These are phyloP conservation scores for Helobdella robusta DNA, from an alignment of 2,888 invertebrate species.

Conservation along the genomic window DNA sequence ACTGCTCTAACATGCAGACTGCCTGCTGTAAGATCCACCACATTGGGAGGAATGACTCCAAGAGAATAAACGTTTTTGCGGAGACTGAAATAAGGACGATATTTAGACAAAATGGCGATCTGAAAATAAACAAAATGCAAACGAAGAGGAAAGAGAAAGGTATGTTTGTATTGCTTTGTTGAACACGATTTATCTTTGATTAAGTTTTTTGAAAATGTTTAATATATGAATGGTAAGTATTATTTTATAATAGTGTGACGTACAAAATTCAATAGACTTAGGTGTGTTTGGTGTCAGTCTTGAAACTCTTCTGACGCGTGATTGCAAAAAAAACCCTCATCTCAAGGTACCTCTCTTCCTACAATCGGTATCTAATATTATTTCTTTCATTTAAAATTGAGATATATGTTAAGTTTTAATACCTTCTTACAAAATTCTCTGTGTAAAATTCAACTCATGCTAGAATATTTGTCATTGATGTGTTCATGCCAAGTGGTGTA, in stretches of 20 bases:
- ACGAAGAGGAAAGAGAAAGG: slow-evolving; percentile 20
- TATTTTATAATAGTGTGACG: too few species aligned
- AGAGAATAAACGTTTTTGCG: not conserved
- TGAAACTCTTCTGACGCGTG: slow-evolving; percentile 3
- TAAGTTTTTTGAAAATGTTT: not conserved
- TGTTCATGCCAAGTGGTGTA: too few species aligned
- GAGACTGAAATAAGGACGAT: slow-evolving; percentile 14
- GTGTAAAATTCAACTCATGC: too few species aligned
- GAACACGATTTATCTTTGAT: not conserved
- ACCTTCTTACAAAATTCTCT: too few species aligned
- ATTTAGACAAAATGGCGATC: not conserved
- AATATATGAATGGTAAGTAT: not conserved
- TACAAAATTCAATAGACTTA: not conserved
- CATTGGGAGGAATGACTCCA: not conserved
- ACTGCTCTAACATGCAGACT: too few species aligned
- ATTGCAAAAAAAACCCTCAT: slow-evolving; percentile 8
- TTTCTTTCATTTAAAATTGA: too few species aligned
- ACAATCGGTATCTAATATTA: too few species aligned
- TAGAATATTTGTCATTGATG: too few species aligned
- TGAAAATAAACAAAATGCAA: slow-evolving; percentile 3
- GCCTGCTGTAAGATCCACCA: too few species aligned
- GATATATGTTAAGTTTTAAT: too few species aligned
- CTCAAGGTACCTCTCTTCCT: slow-evolving; percentile 14
- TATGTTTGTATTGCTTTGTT: not conserved
- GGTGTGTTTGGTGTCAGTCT: slow-evolving; percentile 16